Conservation (phyloP, 1,140 invertebrate species). For the Heliconius eleuchia region DNA sequence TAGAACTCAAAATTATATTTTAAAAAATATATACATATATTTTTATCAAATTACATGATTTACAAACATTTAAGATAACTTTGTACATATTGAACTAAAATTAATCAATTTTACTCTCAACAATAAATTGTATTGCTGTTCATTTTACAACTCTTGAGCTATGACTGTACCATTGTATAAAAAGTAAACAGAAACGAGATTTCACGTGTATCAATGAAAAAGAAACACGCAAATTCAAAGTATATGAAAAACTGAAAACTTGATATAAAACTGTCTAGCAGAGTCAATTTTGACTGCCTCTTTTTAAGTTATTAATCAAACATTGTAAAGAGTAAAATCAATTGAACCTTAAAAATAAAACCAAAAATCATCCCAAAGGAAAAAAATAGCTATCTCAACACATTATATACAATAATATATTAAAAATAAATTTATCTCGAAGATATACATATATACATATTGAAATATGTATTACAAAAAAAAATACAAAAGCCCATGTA, state of each 20-base stretch:
- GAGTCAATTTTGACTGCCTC: not conserved
- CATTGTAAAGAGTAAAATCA: not conserved
- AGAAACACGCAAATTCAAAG: not conserved
- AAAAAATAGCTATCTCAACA: not conserved
- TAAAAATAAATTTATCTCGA: not conserved
- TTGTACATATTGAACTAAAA: not conserved
- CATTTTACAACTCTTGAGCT: no score
- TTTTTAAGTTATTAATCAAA: not conserved
- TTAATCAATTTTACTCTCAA: not conserved
- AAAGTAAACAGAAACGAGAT: no score
- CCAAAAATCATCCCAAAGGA: not conserved
- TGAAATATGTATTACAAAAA: not conserved
- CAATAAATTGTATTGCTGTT: not conserved
- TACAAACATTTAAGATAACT: constrained; percentile 5
- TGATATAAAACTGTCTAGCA: no score
- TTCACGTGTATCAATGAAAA: not conserved
- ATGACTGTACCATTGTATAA: no score
- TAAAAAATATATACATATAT: not conserved
- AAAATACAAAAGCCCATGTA: constrained; percentile 13
- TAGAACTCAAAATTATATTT: not conserved
- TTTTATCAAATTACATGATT: not conserved
- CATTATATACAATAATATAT: constrained; percentile 1
- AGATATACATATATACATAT: not conserved
- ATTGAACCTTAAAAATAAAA: not conserved
- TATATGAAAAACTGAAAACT: not conserved